Evolutionary conservation across 2,113 vertebrate species (phyloP).

Genomic region (Menidia beryllina): DNA sequence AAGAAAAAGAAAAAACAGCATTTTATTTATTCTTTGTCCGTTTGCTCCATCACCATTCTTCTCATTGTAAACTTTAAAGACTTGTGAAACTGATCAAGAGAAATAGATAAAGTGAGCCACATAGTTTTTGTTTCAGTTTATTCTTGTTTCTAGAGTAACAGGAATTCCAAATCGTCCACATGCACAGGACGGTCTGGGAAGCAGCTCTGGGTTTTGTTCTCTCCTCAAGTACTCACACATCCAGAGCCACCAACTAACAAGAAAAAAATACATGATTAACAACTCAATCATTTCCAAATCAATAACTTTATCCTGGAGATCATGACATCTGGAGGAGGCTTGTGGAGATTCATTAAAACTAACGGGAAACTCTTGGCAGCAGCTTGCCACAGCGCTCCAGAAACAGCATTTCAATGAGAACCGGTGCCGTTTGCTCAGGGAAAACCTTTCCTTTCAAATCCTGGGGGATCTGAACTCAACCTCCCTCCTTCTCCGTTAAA

Average conservation of each 20-base stretch:
- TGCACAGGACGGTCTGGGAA: slow-evolving; percentile 6
- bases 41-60: too few relatives aligned
- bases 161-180: slow-evolving; percentile 10
- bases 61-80: too few relatives aligned
- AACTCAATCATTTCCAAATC: slow-evolving; percentile 54
- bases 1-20: too few relatives aligned
- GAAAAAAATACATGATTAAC: slow-evolving; percentile 34
- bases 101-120: slow-evolving; percentile 7
- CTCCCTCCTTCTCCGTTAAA: background rate
- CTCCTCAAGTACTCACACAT: background rate
- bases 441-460: slow-evolving; percentile 13
- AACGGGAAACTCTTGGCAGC: slow-evolving; percentile 34
- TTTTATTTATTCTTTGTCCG: too few relatives aligned
- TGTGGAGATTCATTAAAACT: slow-evolving; percentile 36
- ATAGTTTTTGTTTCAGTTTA: background rate
- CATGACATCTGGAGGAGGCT: slow-evolving; percentile 34
- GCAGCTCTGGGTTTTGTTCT: slow-evolving; percentile 17
- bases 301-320: slow-evolving; percentile 31
- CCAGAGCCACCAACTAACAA: slow-evolving; percentile 19
- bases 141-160: slow-evolving; percentile 4
- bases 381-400: slow-evolving; percentile 17
- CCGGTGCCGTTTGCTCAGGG: slow-evolving; percentile 11
- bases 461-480: slow-evolving; percentile 2
- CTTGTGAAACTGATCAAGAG: too few relatives aligned
- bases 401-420: slow-evolving; percentile 25